Evolutionary conservation across 2,113 vertebrate species (phyloP).

Genomic region (Gila orcuttii): DNA sequence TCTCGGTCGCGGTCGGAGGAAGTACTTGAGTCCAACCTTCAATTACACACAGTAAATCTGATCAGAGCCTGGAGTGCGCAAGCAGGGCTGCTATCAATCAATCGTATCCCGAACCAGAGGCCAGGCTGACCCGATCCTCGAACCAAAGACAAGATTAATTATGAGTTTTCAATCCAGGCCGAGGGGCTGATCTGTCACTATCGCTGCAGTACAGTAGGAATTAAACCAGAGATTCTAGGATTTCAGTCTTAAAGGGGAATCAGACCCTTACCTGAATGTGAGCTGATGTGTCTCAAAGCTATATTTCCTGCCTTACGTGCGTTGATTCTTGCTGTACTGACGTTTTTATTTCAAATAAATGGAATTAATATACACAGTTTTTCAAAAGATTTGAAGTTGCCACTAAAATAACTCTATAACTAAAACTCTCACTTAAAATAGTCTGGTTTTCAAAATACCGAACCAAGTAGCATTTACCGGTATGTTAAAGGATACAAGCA

Average conservation of each 20-base stretch:
- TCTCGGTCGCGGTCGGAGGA: constrained; percentile 60
- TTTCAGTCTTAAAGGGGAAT: constrained; percentile 7
- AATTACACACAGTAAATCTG: constrained; percentile 69
- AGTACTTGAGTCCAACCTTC: constrained; percentile 65
- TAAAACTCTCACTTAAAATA: background rate
- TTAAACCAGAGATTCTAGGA: constrained; percentile 19
- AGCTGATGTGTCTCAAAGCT: constrained; percentile 2
- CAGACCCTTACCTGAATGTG: constrained; percentile 9
- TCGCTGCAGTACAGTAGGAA: constrained; percentile 52
- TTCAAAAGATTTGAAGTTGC: background rate
- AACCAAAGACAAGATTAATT: constrained; percentile 37
- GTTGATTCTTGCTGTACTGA: background rate
- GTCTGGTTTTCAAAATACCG: background rate
- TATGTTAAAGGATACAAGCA: background rate
- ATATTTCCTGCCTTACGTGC: background rate
- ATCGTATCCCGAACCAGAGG: constrained; percentile 44
- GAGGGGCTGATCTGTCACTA: constrained; percentile 55
- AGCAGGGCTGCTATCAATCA: constrained; percentile 61
- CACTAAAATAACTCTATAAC: background rate
- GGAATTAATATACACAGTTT: background rate
- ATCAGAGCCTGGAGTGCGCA: constrained; percentile 52
- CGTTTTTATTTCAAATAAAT: background rate
- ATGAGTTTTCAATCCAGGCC: constrained; percentile 4
- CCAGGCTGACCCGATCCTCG: background rate
- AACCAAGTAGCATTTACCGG: background rate